phyloP scores from a whole-genome alignment of 1,140 invertebrate genomes.

The Ceratitis capitata region DNA sequence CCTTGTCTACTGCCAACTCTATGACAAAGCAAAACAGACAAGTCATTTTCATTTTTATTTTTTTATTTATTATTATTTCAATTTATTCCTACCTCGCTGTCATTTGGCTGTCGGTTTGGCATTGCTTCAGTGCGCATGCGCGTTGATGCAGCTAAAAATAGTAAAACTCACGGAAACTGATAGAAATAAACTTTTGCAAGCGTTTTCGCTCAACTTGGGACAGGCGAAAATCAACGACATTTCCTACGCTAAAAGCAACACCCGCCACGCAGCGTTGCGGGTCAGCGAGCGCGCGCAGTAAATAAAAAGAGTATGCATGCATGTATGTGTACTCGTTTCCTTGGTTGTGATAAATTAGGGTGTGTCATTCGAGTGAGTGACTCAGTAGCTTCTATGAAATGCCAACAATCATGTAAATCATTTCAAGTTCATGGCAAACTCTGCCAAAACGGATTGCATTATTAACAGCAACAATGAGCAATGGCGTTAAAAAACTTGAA shows the following conservation, averaged over 20 bases:
- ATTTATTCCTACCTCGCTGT: background rate
- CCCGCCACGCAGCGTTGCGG: background rate
- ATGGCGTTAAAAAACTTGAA: background rate
- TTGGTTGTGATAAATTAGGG: slow-evolving; percentile 9
- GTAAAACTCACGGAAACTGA: background rate
- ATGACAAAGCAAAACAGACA: background rate
- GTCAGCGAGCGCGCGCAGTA: background rate
- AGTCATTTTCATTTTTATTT: no score
- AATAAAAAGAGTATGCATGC: no score
- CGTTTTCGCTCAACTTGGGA: background rate
- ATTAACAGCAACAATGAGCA: background rate
- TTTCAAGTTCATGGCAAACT: slow-evolving; percentile 26
- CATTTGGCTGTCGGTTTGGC: background rate
- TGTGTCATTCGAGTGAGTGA: no score
- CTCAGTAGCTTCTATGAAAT: background rate
- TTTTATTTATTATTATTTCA: background rate
- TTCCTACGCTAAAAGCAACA: background rate
- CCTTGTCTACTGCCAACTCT: background rate
- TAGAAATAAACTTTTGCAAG: background rate
- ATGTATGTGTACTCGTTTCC: no score
- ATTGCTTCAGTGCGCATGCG: slow-evolving; percentile 28
- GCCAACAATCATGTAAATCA: slow-evolving; percentile 28
- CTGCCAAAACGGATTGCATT: background rate
- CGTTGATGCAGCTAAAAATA: background rate
- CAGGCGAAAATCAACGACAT: background rate